These are phyloP conservation scores for Gadopsis marmoratus DNA, from an alignment of 2,797 vertebrate species.

Conservation along the genomic window DNA sequence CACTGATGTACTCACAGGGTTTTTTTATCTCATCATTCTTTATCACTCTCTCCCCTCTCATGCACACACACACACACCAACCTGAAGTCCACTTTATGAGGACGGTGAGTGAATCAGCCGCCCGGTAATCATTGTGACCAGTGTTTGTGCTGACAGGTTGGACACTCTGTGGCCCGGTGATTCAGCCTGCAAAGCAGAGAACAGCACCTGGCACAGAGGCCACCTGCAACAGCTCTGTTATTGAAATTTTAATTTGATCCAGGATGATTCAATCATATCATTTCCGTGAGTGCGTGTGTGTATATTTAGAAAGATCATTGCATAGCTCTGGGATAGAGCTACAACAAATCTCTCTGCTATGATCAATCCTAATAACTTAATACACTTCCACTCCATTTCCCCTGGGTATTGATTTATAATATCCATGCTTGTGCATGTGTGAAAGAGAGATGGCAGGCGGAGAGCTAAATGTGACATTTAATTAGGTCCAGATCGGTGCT, in stretches of 20 bases:
- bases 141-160: constrained; percentile 52
- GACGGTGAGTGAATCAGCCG: constrained; percentile 62
- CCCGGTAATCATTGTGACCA: constrained; percentile 61
- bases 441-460: constrained; percentile 26
- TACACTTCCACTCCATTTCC: constrained; percentile 64
- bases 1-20: background rate
- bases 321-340: constrained; percentile 14
- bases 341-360: constrained; percentile 21
- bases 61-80: constrained; percentile 4
- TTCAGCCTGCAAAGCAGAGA: constrained; percentile 44
- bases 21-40: constrained; percentile 22
- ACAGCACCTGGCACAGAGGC: constrained; percentile 42
- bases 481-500: constrained; percentile 48
- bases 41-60: background rate
- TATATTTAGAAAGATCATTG: constrained; percentile 25
- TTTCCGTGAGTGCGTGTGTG: constrained; percentile 11
- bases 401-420: constrained; percentile 32
- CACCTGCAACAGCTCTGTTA: constrained; percentile 11
- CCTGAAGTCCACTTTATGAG: constrained; percentile 35
- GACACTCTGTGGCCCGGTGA: constrained; percentile 35
- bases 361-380: constrained; percentile 48
- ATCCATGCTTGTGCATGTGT: constrained; percentile 25
- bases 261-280: constrained; percentile 34
- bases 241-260: constrained; percentile 43
- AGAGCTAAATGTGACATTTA: constrained; percentile 68